phyloP scores from a whole-genome alignment of 2,888 invertebrate species.

The Cyclophora punctaria region DNA sequence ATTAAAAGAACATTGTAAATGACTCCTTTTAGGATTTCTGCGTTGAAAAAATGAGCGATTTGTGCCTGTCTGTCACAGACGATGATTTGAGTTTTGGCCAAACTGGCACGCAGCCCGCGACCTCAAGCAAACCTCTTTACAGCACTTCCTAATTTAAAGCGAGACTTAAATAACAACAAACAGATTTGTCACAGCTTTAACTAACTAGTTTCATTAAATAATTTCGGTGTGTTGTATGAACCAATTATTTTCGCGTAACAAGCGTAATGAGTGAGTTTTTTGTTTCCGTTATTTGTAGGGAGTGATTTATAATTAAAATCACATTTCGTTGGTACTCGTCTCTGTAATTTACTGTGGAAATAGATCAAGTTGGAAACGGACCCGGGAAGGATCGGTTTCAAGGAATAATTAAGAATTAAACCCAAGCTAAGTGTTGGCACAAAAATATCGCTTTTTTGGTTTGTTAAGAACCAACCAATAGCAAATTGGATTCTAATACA shows the following conservation, averaged over 20 bases:
- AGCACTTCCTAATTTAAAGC: constrained; percentile 1
- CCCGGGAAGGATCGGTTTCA: too few species aligned
- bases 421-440: too few species aligned
- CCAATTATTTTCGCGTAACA: constrained; percentile 27
- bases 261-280: constrained; percentile 6
- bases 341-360: too few species aligned
- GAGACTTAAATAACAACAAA: not conserved
- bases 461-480: too few species aligned
- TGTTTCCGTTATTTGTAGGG: not conserved
- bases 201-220: constrained; percentile 20
- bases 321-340: not conserved
- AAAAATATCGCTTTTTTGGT: too few species aligned
- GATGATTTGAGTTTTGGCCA: constrained; percentile 7
- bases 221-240: constrained; percentile 2
- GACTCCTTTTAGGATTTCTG: constrained; percentile 31
- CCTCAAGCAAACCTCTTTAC: constrained; percentile 3
- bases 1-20: constrained; percentile 46
- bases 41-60: constrained; percentile 34
- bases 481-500: too few species aligned
- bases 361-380: too few species aligned
- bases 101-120: constrained; percentile 6
- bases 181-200: constrained; percentile 1
- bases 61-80: constrained; percentile 27
- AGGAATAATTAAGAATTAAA: too few species aligned
- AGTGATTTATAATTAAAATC: not conserved